Evolutionary conservation across 2,113 vertebrate species (phyloP).

Genomic region (Hydrochoerus hydrochaeris): DNA sequence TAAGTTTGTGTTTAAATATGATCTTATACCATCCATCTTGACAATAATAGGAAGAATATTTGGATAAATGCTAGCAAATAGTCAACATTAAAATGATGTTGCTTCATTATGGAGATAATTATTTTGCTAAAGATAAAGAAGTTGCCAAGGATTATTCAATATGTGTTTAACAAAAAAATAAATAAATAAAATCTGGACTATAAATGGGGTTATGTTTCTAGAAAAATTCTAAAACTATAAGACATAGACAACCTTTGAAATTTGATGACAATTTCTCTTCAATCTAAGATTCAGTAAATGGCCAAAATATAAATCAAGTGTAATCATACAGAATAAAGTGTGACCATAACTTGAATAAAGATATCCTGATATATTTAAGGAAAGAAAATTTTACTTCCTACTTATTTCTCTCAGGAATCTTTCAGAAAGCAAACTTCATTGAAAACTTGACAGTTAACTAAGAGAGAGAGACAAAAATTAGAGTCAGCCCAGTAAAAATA

Average conservation of each 20-base stretch:
- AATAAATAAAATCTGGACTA: slow-evolving; percentile 1
- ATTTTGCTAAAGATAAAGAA: neutral
- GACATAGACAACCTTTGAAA: neutral
- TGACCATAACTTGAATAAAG: neutral
- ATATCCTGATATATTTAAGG: neutral
- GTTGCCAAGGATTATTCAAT: neutral
- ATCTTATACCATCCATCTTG: neutral
- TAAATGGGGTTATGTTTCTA: neutral
- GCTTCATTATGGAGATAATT: neutral
- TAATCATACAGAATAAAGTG: neutral
- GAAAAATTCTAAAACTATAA: neutral
- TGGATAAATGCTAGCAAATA: neutral
- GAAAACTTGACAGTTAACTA: neutral
- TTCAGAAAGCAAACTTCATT: slow-evolving; percentile 25
- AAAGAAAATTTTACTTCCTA: neutral
- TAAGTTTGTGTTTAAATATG: neutral
- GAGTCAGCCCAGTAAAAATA: neutral
- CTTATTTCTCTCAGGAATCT: neutral
- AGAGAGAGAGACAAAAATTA: neutral
- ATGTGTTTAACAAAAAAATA: neutral
- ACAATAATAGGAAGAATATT: neutral
- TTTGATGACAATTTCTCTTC: neutral
- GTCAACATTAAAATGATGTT: neutral
- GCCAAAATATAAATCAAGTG: neutral
- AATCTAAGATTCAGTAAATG: neutral